Conservation (phyloP, 2,797 vertebrate species). For the Coracias cyanogaster region DNA sequence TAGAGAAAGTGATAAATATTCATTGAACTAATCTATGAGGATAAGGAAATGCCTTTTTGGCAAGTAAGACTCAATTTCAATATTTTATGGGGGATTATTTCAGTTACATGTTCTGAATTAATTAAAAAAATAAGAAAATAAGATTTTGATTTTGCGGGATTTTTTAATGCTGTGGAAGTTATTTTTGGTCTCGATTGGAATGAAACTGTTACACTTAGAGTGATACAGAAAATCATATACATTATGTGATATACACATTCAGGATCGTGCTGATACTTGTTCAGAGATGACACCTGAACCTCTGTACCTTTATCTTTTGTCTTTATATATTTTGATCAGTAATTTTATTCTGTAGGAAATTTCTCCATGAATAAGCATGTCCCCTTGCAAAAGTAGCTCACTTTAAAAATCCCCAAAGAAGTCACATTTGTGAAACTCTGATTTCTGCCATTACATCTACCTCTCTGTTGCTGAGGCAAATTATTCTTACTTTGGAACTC, state of each 20-base stretch:
- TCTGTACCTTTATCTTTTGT: background rate
- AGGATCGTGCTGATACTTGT: background rate
- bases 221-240: background rate
- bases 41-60: constrained; percentile 67
- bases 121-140: background rate
- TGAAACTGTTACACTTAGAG: background rate
- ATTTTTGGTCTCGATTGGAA: background rate
- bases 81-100: constrained; percentile 74
- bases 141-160: background rate
- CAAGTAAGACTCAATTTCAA: constrained; percentile 55
- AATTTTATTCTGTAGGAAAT: background rate
- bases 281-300: background rate
- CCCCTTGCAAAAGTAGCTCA: background rate
- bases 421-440: background rate
- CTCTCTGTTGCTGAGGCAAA: background rate
- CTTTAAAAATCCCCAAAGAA: background rate
- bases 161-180: background rate
- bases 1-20: constrained; percentile 74
- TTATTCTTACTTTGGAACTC: background rate
- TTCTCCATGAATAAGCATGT: background rate
- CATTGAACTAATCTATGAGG: constrained; percentile 72
- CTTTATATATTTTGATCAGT: background rate
- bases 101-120: constrained; percentile 64
- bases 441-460: background rate
- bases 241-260: background rate